Base-by-base conservation (phyloP, 2,888 invertebrate species). In the Apamea monoglypha region DNA sequence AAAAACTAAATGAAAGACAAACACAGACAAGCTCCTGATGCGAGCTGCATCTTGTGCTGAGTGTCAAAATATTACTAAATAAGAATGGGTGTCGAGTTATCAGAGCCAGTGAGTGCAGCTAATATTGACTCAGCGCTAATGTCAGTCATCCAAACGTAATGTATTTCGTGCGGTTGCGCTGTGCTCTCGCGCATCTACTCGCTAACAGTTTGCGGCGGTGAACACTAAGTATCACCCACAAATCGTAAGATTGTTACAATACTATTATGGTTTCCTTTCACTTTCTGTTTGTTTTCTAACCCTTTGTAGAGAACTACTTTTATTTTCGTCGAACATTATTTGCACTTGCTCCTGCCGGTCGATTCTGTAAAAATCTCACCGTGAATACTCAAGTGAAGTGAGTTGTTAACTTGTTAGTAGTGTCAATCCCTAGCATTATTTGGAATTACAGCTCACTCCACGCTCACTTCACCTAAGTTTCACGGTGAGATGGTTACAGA, bases 231-330 rank as follows among this genome's bases (percentile, higher is more conserved):
- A 10, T 6, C 1, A 7, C 47, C 83, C 70, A 70, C 78, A 36
- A 53, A 61, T 71, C 18, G 12, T 36, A 25, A 29, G 32, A 53
- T 71, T 18, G n/a, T 72, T 68, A 63, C 47, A 47, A 29, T 44
- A 69, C n/a, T 66, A 44, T 36, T 36, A n/a, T 50, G 69, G 61
- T 74, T 81, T 0, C 64, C 73, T 82, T 85, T 82, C 85, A 85
- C 81, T 85, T 47, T 36, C 12, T 47, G n/a, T 74, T 82, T 76
- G 59, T 53, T 64, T 25, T 68, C 29, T 32, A 66, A 18, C 79
- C 61, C 29, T 47, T 78, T 16, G 59, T 50, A 4, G 14, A 18
- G 1, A 12, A 59, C n/a, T 61, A 61, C 50, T 81, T 59, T 78
- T 61, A 40, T 81, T 59, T 36, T 72, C 29, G 36, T 44, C 16